Evolutionary conservation across 2,113 vertebrate species (phyloP).

Genomic region (Rhipidura dahli): DNA sequence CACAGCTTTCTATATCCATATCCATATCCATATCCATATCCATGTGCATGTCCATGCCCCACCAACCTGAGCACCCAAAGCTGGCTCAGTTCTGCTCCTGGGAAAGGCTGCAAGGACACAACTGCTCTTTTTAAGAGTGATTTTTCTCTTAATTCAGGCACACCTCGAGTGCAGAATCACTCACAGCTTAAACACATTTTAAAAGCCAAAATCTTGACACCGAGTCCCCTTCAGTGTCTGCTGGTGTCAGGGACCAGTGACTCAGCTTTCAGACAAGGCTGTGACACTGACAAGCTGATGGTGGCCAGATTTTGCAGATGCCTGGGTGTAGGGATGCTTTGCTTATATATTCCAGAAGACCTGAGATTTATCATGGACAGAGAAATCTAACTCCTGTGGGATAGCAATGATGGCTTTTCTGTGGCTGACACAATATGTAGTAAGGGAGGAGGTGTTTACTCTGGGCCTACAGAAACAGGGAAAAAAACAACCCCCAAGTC

Average conservation of each 20-base stretch:
- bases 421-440: not conserved
- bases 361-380: not conserved
- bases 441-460: not conserved
- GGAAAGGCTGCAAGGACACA: not conserved
- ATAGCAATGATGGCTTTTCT: not conserved
- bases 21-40: too few species aligned
- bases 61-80: not conserved
- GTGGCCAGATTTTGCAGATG: not conserved
- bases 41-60: too few species aligned
- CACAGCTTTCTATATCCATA: not conserved
- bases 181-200: not conserved
- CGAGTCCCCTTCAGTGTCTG: not conserved
- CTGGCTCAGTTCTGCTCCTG: not conserved
- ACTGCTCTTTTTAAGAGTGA: rapidly evolving
- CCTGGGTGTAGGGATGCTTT: not conserved
- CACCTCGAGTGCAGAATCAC: not conserved
- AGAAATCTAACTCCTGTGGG: not conserved
- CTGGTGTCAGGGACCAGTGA: not conserved
- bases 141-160: not conserved
- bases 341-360: not conserved
- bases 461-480: not conserved
- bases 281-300: not conserved
- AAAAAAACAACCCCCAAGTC: not conserved
- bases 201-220: not conserved
- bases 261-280: not conserved